A percentile compares a stretch with the other conserved stretches of the same genome.
Conservation (phyloP, 2,113 vertebrate genomes). For the Xiphophorus maculatus region DNA sequence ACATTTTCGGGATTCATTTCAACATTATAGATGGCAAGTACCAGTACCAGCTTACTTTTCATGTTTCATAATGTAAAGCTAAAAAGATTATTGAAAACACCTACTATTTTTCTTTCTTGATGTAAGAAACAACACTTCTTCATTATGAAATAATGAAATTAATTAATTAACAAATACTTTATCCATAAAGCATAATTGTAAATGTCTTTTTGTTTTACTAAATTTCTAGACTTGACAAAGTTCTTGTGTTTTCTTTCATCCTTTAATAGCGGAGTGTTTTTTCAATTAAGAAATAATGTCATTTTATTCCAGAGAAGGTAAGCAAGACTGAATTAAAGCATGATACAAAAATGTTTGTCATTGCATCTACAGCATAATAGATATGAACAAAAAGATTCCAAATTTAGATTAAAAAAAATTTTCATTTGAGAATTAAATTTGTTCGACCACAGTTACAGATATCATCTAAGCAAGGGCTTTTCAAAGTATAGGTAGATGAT, state of each 20-base stretch:
- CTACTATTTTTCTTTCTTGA: neutral
- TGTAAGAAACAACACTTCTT: neutral
- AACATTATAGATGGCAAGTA: too few relatives aligned
- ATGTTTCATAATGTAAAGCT: neutral
- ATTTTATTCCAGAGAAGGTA: slow-evolving; percentile 19
- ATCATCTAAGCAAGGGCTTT: neutral
- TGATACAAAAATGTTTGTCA: neutral
- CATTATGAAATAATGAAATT: too few relatives aligned
- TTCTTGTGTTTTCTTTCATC: slow-evolving; percentile 9
- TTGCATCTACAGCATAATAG: neutral
- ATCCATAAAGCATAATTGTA: neutral
- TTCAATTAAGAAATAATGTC: slow-evolving; percentile 23
- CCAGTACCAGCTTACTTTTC: neutral
- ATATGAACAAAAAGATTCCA: neutral
- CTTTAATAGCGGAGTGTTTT: slow-evolving; percentile 17
- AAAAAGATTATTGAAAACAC: neutral
- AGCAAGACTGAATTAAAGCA: neutral
- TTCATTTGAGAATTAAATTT: neutral
- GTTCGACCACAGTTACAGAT: neutral
- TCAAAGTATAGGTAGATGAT: too few relatives aligned
- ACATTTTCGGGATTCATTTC: neutral
- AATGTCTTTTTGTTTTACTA: neutral
- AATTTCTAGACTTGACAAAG: slow-evolving; percentile 1
- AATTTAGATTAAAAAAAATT: neutral
- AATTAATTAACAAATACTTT: too few relatives aligned